Conservation (phyloP, 2,888 invertebrate species). For the Steromphala cineraria region DNA sequence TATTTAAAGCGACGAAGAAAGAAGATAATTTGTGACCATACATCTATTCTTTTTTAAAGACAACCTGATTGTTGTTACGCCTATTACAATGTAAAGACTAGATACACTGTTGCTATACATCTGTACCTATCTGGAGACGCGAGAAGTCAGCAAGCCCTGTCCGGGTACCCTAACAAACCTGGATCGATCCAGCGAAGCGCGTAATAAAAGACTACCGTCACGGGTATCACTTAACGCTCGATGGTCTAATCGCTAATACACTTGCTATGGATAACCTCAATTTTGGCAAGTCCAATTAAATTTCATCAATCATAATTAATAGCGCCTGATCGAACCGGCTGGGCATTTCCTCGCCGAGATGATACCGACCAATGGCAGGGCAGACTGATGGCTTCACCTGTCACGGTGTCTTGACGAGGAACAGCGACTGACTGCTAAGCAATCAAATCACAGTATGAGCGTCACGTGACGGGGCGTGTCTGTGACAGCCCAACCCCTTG, state of each 20-base stretch:
- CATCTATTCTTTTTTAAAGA: too few species aligned
- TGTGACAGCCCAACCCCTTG: not conserved
- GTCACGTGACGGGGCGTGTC: constrained; percentile 20
- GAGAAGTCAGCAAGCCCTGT: too few species aligned
- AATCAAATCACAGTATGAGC: not conserved
- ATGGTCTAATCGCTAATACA: not conserved
- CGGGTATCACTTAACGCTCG: constrained; percentile 1
- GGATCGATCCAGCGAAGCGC: constrained; percentile 16
- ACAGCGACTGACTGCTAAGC: not conserved
- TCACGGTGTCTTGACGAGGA: not conserved
- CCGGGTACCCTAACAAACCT: too few species aligned
- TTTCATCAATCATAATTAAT: constrained; percentile 41
- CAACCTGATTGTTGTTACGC: too few species aligned
- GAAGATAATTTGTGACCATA: too few species aligned
- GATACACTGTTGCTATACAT: too few species aligned
- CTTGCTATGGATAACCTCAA: constrained; percentile 29
- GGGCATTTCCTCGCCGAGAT: not conserved
- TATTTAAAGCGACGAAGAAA: too few species aligned
- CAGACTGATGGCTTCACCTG: not conserved
- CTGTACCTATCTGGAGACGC: too few species aligned
- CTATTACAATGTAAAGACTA: too few species aligned
- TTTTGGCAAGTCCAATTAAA: constrained; percentile 32
- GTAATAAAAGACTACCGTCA: constrained; percentile 20
- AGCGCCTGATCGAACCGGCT: constrained; percentile 23
- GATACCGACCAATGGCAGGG: not conserved